phyloP scores from a whole-genome alignment of 2,113 vertebrate genomes.

The Megaceryle torquata region DNA sequence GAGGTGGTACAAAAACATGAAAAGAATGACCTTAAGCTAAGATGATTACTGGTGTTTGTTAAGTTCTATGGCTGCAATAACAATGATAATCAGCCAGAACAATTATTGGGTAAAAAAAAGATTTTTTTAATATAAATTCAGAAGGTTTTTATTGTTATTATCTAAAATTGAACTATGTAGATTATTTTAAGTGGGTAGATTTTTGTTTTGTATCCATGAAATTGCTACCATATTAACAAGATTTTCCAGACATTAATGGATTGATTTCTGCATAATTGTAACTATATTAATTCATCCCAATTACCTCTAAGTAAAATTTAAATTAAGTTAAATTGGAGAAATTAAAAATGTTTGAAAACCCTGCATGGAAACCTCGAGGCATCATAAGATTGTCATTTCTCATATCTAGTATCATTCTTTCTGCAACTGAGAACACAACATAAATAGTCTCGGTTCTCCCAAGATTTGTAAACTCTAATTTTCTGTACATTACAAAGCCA shows the following conservation, averaged over 20 bases:
- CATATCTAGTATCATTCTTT: conserved; percentile 40
- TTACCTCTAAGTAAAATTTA: conserved; percentile 82
- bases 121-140: background rate
- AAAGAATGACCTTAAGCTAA: background rate
- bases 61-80: background rate
- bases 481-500: background rate
- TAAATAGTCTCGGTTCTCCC: background rate
- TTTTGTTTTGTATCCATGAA: conserved; percentile 75
- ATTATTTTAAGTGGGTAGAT: conserved; percentile 51
- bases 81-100: background rate
- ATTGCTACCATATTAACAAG: conserved; percentile 74
- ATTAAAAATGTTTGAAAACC: conserved; percentile 79
- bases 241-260: conserved; percentile 79
- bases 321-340: conserved; percentile 81
- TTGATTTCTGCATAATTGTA: conserved; percentile 78
- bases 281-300: conserved; percentile 81
- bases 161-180: conserved; percentile 62
- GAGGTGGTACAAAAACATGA: background rate
- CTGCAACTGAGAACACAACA: background rate
- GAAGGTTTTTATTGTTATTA: conserved; percentile 41
- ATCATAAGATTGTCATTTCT: conserved; percentile 64
- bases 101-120: background rate
- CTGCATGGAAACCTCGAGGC: conserved; percentile 69
- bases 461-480: conserved; percentile 8
- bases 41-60: background rate